These are phyloP conservation scores for Physella acuta DNA, from an alignment of 1,140 invertebrate genomes.

Conservation along the genomic window DNA sequence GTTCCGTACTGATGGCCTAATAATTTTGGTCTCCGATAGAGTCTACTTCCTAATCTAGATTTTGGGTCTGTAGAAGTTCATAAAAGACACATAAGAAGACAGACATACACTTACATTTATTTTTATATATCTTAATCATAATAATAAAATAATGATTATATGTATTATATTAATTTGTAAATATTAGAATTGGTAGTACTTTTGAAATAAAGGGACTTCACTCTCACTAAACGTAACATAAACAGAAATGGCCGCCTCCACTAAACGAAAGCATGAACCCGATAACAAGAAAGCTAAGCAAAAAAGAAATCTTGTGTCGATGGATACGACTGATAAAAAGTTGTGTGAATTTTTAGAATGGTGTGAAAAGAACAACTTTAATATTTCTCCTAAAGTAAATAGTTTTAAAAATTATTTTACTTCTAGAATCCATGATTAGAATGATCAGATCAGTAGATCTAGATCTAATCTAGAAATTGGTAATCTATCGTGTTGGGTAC, in stretches of 20 bases:
- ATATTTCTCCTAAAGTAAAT: slow-evolving; percentile 7
- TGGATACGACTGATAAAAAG: slow-evolving; percentile 9
- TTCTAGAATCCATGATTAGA: neutral
- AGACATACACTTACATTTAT: no score
- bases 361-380: slow-evolving; percentile 14
- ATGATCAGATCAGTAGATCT: neutral
- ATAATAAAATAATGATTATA: no score
- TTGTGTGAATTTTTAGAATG: slow-evolving; percentile 13
- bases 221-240: no score
- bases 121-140: no score
- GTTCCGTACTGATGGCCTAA: no score
- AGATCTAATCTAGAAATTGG: neutral
- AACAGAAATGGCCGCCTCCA: neutral
- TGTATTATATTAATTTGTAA: no score
- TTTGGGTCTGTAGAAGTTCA: no score
- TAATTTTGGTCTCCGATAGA: no score
- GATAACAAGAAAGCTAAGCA: neutral
- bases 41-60: no score
- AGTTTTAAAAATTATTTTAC: neutral
- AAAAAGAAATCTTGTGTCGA: neutral
- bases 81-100: no score
- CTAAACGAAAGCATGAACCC: neutral
- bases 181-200: no score
- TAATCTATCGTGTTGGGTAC: neutral
- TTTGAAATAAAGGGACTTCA: no score